Evolutionary conservation across 2,113 vertebrate species (phyloP).

Genomic region (Electrona antarctica): DNA sequence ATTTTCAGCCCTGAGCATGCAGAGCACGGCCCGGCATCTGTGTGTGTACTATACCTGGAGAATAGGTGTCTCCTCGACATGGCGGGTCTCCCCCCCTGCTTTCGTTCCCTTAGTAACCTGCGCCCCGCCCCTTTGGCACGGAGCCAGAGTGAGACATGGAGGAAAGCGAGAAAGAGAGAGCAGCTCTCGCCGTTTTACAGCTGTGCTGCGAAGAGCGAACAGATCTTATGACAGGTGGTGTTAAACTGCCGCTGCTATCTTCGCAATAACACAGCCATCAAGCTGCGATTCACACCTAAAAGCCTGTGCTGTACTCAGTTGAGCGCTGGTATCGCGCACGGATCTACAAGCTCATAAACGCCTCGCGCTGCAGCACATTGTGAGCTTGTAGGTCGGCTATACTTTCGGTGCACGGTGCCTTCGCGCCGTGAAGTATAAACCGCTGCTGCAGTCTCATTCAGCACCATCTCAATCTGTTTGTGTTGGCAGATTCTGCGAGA

Average conservation of each 20-base stretch:
- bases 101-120: constrained; percentile 9
- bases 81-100: neutral
- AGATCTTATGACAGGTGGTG: constrained; percentile 13
- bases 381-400: too few relatives aligned
- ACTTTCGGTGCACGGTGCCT: too few relatives aligned
- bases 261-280: neutral
- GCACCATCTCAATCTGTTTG: too few relatives aligned
- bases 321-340: too few relatives aligned
- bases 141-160: neutral
- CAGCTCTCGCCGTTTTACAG: constrained; percentile 1
- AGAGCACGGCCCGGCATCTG: neutral
- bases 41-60: neutral
- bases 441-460: too few relatives aligned
- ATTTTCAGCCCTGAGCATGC: neutral
- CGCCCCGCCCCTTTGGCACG: too few relatives aligned
- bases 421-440: too few relatives aligned
- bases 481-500: too few relatives aligned
- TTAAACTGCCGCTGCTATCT: neutral
- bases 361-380: too few relatives aligned
- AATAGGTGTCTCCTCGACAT: neutral
- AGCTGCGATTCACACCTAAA: neutral
- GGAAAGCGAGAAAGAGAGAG: neutral
- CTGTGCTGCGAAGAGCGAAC: neutral
- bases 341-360: neutral
- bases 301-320: neutral